Conservation (phyloP, 2,797 vertebrate genomes). For the Thripadectes ignobilis region DNA sequence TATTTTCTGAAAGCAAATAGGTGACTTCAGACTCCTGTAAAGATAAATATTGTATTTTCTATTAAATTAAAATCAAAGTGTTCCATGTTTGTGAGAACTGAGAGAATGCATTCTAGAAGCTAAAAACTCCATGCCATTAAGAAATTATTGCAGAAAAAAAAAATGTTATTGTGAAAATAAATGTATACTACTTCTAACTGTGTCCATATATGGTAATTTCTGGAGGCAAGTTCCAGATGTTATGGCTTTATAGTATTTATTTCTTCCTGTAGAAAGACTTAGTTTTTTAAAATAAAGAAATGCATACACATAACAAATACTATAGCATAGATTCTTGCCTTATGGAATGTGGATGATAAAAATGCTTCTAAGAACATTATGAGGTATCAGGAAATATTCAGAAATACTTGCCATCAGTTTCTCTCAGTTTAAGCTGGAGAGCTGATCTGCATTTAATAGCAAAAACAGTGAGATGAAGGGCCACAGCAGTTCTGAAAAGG, state of each 20-base stretch:
- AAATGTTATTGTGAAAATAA: neutral
- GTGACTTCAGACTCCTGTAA: neutral
- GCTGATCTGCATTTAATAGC: neutral
- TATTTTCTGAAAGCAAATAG: conserved; percentile 22
- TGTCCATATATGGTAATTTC: neutral
- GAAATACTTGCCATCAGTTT: neutral
- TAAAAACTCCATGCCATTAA: neutral
- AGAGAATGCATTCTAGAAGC: neutral
- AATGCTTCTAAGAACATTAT: neutral
- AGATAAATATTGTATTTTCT: neutral
- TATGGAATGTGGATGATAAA: neutral
- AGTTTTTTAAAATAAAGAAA: neutral
- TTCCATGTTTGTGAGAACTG: neutral
- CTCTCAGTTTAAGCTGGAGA: neutral
- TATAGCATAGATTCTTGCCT: neutral
- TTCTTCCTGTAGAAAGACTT: neutral
- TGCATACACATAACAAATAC: neutral
- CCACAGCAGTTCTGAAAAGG: neutral
- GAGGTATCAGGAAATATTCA: neutral
- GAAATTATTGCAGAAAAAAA: neutral
- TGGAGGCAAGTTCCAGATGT: neutral
- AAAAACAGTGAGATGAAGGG: neutral
- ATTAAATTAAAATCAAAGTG: neutral
- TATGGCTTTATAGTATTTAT: neutral
- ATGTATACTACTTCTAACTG: neutral